A percentile compares a stretch with the other conserved stretches of the same genome.
These are phyloP conservation scores for Acrocephalus kingi DNA, from an alignment of 2,113 vertebrate species.

Conservation along the genomic window DNA sequence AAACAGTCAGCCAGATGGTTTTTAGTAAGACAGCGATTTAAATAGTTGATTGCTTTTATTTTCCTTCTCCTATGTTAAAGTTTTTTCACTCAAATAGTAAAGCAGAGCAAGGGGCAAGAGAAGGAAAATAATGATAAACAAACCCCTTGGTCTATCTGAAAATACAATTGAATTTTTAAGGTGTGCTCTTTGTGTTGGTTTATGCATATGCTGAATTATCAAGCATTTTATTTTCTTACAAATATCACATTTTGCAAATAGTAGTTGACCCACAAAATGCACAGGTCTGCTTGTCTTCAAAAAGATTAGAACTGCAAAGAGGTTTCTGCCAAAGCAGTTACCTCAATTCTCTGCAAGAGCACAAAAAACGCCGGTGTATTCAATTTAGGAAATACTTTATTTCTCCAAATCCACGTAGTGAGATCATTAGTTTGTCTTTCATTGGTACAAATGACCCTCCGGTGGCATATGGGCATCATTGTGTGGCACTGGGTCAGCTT, in stretches of 20 bases:
- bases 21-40: neutral
- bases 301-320: neutral
- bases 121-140: neutral
- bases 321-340: neutral
- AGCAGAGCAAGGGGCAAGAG: neutral
- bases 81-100: neutral
- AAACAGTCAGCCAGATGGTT: neutral
- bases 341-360: neutral
- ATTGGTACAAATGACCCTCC: neutral
- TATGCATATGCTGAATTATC: neutral
- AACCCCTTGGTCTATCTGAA: rapidly evolving
- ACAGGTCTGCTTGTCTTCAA: neutral
- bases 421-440: conserved; percentile 11
- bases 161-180: neutral
- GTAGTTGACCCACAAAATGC: neutral
- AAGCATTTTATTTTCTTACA: neutral
- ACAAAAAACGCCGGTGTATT: neutral
- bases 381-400: neutral
- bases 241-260: neutral
- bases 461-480: neutral
- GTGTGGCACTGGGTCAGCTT: neutral
- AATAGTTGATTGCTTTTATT: neutral
- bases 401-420: neutral
- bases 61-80: neutral
- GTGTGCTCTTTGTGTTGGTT: neutral